Conservation (phyloP, 2,113 vertebrate species). For the Triplophysa tibetana region DNA sequence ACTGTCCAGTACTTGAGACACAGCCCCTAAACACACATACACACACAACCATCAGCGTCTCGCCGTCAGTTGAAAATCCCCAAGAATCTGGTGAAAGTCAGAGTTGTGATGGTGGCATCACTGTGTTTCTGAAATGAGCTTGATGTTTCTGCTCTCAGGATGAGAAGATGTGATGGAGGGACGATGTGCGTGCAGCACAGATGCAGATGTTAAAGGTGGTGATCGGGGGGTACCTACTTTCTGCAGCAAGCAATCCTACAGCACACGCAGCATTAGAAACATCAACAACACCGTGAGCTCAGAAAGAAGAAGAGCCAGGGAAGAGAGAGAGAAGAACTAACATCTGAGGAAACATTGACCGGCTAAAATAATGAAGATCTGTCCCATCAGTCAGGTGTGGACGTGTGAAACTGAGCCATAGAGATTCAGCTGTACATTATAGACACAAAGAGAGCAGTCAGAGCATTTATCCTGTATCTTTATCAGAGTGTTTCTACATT, state of each 20-base stretch:
- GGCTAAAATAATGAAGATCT: neutral
- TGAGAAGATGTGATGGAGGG: neutral
- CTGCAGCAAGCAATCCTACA: conserved; percentile 97
- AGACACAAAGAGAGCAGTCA: too few species aligned
- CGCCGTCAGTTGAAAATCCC: too few species aligned
- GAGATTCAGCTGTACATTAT: too few species aligned
- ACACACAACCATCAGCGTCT: neutral
- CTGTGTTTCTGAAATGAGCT: neutral
- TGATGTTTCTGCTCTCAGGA: neutral
- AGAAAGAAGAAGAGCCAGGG: neutral
- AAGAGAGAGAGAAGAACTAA: neutral
- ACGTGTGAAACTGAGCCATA: too few species aligned
- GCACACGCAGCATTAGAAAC: conserved; percentile 86
- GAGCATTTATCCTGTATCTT: too few species aligned
- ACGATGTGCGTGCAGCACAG: neutral
- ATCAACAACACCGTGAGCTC: conserved; percentile 70
- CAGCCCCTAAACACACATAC: conserved; percentile 76
- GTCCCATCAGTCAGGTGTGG: too few species aligned
- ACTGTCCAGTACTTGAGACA: conserved; percentile 98
- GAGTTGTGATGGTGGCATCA: too few species aligned
- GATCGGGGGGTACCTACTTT: conserved; percentile 92
- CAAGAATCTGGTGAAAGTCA: too few species aligned
- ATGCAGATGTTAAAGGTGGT: conserved; percentile 13
- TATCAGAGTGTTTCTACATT: too few species aligned
- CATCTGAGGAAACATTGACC: neutral